Base-by-base conservation (phyloP, 2,113 vertebrate species). In the Mesoclemmys tuberculata region DNA sequence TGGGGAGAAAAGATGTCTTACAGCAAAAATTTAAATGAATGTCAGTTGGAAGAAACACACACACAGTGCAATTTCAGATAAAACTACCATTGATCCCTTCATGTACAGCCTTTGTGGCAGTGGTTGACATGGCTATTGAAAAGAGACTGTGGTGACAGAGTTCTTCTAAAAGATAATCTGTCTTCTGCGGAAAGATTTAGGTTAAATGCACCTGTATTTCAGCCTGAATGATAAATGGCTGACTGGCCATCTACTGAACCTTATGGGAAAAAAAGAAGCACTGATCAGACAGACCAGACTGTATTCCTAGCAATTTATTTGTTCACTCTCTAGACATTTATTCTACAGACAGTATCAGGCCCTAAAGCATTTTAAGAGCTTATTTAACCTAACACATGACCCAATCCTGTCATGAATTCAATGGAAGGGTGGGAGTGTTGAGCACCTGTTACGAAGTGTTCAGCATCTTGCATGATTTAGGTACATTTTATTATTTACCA, bases 21-120 rank as follows among this genome's bases (percentile, higher is more conserved):
- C 77, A 93, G 89, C 38, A 94, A 96, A 90, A 90, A 97, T 95
- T 97, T 95, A 96, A 97, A 96, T 90, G 93, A 95, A 83, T 90
- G 94, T 94, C 94, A 97, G 94, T 21, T 97, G 93, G 93, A 94
- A 96, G 86, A 96, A 94, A 97, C 91, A 96, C 96, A 96, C 56
- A 51, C 90, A 82, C 96, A 94, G 96, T 94, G 95, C 95, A 94
- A 95, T 93, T 95, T 94, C 92, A 96, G 95, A 95, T 97, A 97
- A 97, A 97, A 94, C 94, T 88, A 82, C 91, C 95, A 92, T 94
- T 97, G 96, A 96, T 97, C 94, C 95, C 94, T 96, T 77, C 96
- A 81, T 93, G 95, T 97, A 93, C 90, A 92, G 96, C 87, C 93
- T 96, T 95, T 96, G 92, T 97, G 96, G 89, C 94, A 80, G 84